Base-by-base conservation (phyloP, 2,797 vertebrate species). In the Melanitta fusca region DNA sequence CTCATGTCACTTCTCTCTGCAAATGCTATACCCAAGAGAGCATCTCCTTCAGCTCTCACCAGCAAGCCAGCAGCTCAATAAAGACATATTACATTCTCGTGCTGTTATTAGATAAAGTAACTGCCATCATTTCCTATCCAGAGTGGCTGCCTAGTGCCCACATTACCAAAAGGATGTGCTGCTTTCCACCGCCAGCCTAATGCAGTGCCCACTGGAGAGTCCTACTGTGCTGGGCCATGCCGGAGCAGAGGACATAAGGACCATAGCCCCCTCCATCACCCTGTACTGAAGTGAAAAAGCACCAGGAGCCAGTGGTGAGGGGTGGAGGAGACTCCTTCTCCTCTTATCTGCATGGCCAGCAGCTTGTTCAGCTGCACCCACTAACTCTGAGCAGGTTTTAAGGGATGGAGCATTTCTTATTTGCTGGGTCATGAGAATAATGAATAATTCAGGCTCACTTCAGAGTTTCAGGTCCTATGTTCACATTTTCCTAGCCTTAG, bases 61-160 rank as follows among this genome's bases (percentile, higher is more conserved):
- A 95, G 96, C 80, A 78, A 95, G 74, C 78, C 68, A 81, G 90
- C 74, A 93, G 86, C 88, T 95, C 81, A 47, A 69, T 95, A 95
- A 87, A 88, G 93, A 82, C 90, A 70, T 74, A 91, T 82, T 64
- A 85, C 71, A 36, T 87, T 95, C 91, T 95, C 91, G 45, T 62
- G 88, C 86, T 82, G 79, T 89, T 96, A 65, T 83, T 79, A 69
- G 84, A 80, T 94, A 93, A 90, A 95, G 91, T 91, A 93, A 87
- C 90, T 87, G 85, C 91, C 86, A 58, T 83, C 8, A 89, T 96
- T 93, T 88, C 84, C 90, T 80, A 80, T 78, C 74, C 90, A 68
- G 32, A 69, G 86, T 38, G 75, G 41, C 41, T 91, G 86, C 86
- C 88, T 85, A 75, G 69, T 95, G 91, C 89, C 84, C n/a, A 58